These are phyloP conservation scores for Thymallus thymallus DNA, from an alignment of 2,113 vertebrate species.

Conservation along the genomic window DNA sequence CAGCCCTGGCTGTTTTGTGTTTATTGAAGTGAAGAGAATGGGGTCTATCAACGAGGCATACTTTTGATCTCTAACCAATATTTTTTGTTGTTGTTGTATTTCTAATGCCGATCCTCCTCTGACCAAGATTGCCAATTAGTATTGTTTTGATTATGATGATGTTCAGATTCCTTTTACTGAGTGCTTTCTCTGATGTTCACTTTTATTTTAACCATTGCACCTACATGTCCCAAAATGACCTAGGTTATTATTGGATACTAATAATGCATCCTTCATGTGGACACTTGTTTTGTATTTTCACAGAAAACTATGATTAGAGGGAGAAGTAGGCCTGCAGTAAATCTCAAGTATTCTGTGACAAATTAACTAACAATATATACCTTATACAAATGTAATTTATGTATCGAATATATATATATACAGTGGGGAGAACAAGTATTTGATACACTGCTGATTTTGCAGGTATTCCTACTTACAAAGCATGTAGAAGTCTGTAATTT, in stretches of 20 bases:
- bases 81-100: constrained; percentile 12
- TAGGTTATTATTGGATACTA: not conserved
- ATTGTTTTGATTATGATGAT: constrained; percentile 11
- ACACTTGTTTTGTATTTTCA: not conserved
- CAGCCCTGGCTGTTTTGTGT: constrained; percentile 2
- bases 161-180: constrained; percentile 24
- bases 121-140: constrained; percentile 10
- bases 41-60: not conserved
- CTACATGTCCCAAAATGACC: constrained; percentile 3
- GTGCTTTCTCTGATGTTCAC: constrained; percentile 19
- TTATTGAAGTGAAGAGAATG: not conserved
- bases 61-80: constrained; percentile 35
- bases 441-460: no score
- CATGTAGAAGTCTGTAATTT: no score
- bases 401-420: no score
- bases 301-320: constrained; percentile 11
- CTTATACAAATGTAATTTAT: not conserved
- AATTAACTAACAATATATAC: not conserved
- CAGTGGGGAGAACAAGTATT: no score
- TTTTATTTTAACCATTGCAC: not conserved
- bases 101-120: not conserved
- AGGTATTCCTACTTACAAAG: no score
- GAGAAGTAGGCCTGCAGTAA: not conserved
- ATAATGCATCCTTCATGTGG: not conserved
- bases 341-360: not conserved